These are phyloP conservation scores for Exaiptasia diaphana DNA, from an alignment of 64 coral and sea anemone genomes.

Conservation along the genomic window DNA sequence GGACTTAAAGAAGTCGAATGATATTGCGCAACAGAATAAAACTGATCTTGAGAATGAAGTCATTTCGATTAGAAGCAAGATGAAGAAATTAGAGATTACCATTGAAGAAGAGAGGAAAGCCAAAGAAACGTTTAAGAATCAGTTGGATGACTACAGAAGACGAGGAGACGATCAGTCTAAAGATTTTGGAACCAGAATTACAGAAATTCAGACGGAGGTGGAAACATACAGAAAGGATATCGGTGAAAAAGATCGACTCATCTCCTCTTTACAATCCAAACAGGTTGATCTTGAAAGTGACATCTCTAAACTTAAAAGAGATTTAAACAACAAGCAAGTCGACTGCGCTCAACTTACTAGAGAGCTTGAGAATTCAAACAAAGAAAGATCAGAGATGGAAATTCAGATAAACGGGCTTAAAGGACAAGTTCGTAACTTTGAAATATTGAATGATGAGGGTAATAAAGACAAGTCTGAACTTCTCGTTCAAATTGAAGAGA, in stretches of 20 bases:
- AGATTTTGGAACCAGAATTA: slow-evolving; percentile 65
- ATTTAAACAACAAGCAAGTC: slow-evolving; percentile 56
- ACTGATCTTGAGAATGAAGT: slow-evolving; percentile 87
- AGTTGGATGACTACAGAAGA: slow-evolving; percentile 72
- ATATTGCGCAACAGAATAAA: slow-evolving; percentile 49
- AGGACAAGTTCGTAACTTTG: slow-evolving; percentile 73
- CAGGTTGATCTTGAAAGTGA: slow-evolving; percentile 72
- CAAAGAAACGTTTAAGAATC: slow-evolving; percentile 55
- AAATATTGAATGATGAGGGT: slow-evolving; percentile 64
- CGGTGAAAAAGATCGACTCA: slow-evolving; percentile 70
- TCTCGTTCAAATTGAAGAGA: slow-evolving; percentile 55
- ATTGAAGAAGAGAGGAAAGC: slow-evolving; percentile 57
- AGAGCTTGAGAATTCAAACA: slow-evolving; percentile 59
- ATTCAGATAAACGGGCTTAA: slow-evolving; percentile 64
- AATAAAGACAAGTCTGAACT: slow-evolving; percentile 78
- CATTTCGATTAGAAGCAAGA: slow-evolving; percentile 63
- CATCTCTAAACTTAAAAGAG: slow-evolving; percentile 49
- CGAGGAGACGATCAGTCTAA: slow-evolving; percentile 76
- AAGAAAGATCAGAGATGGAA: slow-evolving; percentile 71
- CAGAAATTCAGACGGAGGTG: slow-evolving; percentile 67
- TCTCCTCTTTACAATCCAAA: slow-evolving; percentile 36
- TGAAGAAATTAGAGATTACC: slow-evolving; percentile 76
- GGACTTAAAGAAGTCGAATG: slow-evolving; percentile 48
- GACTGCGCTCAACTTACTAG: slow-evolving; percentile 30
- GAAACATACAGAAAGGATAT: slow-evolving; percentile 70